Base-by-base conservation (phyloP, 2,797 vertebrate genomes). In the Benthosema pterotum region DNA sequence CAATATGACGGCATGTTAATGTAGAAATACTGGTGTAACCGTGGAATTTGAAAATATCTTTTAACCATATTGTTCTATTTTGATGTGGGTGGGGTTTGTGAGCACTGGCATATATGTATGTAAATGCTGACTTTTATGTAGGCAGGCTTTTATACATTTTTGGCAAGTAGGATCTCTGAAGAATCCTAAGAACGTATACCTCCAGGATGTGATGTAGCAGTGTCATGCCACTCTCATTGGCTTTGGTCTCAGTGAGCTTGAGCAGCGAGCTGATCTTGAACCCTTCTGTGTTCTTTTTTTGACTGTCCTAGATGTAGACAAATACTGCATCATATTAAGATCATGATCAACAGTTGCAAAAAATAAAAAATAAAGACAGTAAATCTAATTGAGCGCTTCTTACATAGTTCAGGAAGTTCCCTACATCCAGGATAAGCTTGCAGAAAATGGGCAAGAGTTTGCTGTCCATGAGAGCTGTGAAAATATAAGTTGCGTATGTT, bases 331-430 rank as follows among this genome's bases (percentile, higher is more conserved):
- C 38, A 12, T 11, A 78, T 81, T 79, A 72, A 71, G 75, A 75
- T 79, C 57, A 47, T 57, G 74, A 66, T 19, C 42, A 5, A n/a
- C 42, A 2, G 11, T 59, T 14, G 42, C n/a, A n/a, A n/a, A n/a
- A 56, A 81, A 76, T 65, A n/a, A n/a, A n/a, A n/a, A n/a, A n/a
- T n/a, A n/a, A n/a, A n/a, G 67, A 65, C 67, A 69, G 12, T 9
- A 18, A 14, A 46, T 38, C 32, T 42, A 69, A 38, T 74, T 11
- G 19, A 68, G 28, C 17, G 9, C 22, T 16, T 74, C 96, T 94
- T 92, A 99, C 98, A 0, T 99, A 98, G 83, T 99, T 99, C 72
- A 99, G 94, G 71, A 99, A 99, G 90, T 99, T 99, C 70, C 98
- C 98, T 16, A 99, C 96, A 58, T 93, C 92, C n/a, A 99, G 95